A percentile compares a stretch with the other conserved stretches of the same genome.
Conservation (phyloP, 2,113 vertebrate genomes). For the Capreolus pygargus region DNA sequence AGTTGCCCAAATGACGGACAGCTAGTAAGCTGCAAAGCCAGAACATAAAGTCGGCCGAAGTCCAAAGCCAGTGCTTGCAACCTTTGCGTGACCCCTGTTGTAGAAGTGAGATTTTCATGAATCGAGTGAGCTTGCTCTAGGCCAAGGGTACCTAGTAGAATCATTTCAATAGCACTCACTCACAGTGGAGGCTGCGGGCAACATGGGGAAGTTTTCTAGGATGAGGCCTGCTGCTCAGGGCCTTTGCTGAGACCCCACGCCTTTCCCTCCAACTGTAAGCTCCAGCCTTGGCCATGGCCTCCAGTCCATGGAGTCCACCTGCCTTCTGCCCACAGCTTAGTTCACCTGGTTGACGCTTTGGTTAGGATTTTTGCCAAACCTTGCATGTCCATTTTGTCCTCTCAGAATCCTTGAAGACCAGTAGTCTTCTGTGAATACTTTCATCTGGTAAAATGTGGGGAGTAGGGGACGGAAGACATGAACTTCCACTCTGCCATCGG, state of each 20-base stretch:
- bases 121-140: not conserved
- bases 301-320: not conserved
- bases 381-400: not conserved
- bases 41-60: not conserved
- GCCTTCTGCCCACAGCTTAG: not conserved
- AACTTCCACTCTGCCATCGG: accelerated
- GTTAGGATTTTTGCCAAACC: not conserved
- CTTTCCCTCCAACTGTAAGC: not conserved
- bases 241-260: not conserved
- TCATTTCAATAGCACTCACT: not conserved
- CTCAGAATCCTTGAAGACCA: not conserved
- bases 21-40: not conserved
- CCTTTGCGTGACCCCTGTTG: not conserved
- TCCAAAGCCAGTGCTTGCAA: not conserved
- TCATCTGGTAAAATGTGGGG: not conserved
- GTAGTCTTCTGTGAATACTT: not conserved
- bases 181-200: not conserved
- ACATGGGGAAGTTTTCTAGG: not conserved
- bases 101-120: not conserved
- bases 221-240: not conserved
- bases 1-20: not conserved
- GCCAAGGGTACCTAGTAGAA: not conserved
- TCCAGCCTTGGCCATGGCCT: not conserved
- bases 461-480: no score
- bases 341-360: not conserved